Base-by-base conservation (phyloP, 1,140 invertebrate genomes). In the Drosophila ohnishii region DNA sequence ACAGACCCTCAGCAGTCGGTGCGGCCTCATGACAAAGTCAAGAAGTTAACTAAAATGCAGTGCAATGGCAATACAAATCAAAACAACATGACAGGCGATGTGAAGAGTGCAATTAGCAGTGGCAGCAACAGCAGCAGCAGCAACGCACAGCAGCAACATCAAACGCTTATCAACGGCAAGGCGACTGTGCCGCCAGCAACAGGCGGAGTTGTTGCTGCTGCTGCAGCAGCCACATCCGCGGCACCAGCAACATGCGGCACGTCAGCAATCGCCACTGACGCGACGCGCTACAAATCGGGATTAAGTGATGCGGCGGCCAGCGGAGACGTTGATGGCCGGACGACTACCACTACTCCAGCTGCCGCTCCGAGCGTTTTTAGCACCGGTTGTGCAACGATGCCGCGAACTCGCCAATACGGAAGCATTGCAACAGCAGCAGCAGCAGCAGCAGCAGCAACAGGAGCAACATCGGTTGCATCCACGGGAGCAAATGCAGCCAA, bases 11-110 rank as follows among this genome's bases (percentile, higher is more conserved):
- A 61, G 32, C 73, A 80, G 39, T 28, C 66, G 61, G 51, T 58
- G 80, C 78, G 67, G 78, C 73, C 66, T 73, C 77, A 82, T 80
- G 75, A 77, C 75, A 88, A 87, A 64, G 77, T 51, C 79, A 82
- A 87, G 69, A 86, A 85, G 74, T 83, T 90, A 64, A 71, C 69
- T 61, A 87, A 90, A 87, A 73, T 79, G 74, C 78, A 78, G 73
- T 78, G 83, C 88, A 90, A 90, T 90, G 78, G 80, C 78, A 90
- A 90, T 90, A 85, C 82, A 80, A 89, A 89, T 89, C 85, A 89
- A 89, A 89, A 89, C 74, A 89, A 85, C 85, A 89, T 87, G 84
- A 88, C 84, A 88, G 82, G 84, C 77, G 85, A 87, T 88, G 84
- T 88, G 84, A 87, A 87, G 77, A 84, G 80, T 89, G 85, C 85